Conservation (phyloP, 2,113 vertebrate genomes). For the Menidia beryllina region DNA sequence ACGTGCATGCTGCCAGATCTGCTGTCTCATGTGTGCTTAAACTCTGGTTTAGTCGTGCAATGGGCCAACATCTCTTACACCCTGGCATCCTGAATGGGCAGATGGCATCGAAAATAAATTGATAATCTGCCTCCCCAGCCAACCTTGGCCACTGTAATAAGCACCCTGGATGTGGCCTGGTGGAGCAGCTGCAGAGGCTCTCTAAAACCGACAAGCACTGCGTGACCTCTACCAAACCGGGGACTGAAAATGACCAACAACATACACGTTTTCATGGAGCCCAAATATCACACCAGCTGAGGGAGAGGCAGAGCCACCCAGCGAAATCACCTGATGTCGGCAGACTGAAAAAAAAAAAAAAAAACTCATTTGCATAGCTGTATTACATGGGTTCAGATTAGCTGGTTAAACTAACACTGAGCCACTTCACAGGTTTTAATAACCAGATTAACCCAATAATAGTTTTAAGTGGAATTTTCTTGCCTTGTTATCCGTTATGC, state of each 20-base stretch:
- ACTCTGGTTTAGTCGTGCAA: slow-evolving; percentile 20
- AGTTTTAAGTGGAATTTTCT: slow-evolving; percentile 24
- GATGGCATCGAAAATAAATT: slow-evolving; percentile 52
- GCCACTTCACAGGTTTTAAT: slow-evolving; percentile 17
- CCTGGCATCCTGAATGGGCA: slow-evolving; percentile 38
- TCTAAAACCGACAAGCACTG: slow-evolving; percentile 9
- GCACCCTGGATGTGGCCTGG: too few species aligned
- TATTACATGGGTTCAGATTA: slow-evolving; percentile 37
- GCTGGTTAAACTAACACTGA: slow-evolving; percentile 23
- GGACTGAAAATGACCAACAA: slow-evolving; percentile 7
- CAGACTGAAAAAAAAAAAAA: slow-evolving; percentile 37
- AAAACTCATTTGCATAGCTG: slow-evolving; percentile 23
- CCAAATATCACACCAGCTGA: slow-evolving; percentile 8
- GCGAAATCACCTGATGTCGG: slow-evolving; percentile 28
- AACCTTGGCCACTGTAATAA: slow-evolving; percentile 42
- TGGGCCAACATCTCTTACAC: slow-evolving; percentile 17
- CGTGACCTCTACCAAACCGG: slow-evolving; percentile 36
- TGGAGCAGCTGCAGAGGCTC: slow-evolving; percentile 16
- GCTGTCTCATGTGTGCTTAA: slow-evolving; percentile 43
- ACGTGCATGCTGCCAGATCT: slow-evolving; percentile 19
- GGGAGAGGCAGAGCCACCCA: slow-evolving; percentile 12
- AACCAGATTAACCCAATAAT: slow-evolving; percentile 39
- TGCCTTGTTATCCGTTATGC: slow-evolving; percentile 50
- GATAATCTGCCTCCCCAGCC: slow-evolving; percentile 24
- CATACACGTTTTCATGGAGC: slow-evolving; percentile 12